Percentiles rank a stretch among this genome's conserved stretches.
phyloP scores from a whole-genome alignment of 2,888 invertebrate genomes.

The Scrobipalpa atriplicella region DNA sequence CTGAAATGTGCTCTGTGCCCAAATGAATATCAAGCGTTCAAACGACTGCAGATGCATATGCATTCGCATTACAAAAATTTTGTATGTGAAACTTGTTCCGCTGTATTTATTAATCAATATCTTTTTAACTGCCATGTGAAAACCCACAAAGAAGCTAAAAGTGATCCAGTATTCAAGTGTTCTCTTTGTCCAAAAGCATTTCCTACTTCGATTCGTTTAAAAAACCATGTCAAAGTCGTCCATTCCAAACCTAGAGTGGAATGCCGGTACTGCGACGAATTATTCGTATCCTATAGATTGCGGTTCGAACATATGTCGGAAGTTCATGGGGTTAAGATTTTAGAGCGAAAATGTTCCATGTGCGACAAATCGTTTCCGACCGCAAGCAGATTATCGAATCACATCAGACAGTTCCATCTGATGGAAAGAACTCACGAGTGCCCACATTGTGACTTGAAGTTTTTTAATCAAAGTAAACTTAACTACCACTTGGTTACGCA shows the following conservation, averaged over 20 bases:
- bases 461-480: no score
- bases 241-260: slow-evolving; percentile 36
- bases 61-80: slow-evolving; percentile 52
- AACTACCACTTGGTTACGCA: no score
- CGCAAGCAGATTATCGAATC: no score
- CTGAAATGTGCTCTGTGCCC: slow-evolving; percentile 53
- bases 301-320: slow-evolving; percentile 19
- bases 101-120: slow-evolving; percentile 33
- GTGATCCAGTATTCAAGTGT: slow-evolving; percentile 43
- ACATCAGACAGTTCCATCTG: no score
- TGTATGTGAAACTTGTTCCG: slow-evolving; percentile 49
- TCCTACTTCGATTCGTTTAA: slow-evolving; percentile 37
- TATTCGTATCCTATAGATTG: slow-evolving; percentile 35
- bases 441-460: no score
- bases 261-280: slow-evolving; percentile 40
- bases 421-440: no score
- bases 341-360: slow-evolving; percentile 23
- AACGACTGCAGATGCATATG: slow-evolving; percentile 31
- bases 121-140: slow-evolving; percentile 19
- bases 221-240: slow-evolving; percentile 33
- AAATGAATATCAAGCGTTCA: slow-evolving; percentile 51
- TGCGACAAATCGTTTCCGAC: no score
- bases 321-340: slow-evolving; percentile 26
- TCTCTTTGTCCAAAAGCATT: slow-evolving; percentile 40
- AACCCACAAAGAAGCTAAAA: slow-evolving; percentile 50